Evolutionary conservation across 2,888 invertebrate species (phyloP).

Genomic region (Sesamia inferens): DNA sequence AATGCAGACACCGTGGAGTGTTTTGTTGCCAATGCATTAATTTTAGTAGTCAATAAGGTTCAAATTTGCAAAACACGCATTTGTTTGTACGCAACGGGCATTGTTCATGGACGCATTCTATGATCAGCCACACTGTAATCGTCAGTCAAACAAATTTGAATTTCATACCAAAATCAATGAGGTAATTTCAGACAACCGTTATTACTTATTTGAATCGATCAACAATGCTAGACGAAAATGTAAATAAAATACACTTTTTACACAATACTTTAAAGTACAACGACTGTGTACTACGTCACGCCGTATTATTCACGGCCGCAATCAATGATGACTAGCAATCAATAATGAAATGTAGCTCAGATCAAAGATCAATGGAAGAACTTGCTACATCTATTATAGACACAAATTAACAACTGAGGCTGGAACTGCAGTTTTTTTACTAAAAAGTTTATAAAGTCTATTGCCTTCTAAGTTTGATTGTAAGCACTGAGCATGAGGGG

Average conservation of each 20-base stretch:
- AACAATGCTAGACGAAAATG: slow-evolving; percentile 1
- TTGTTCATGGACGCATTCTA: neutral
- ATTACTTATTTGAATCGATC: neutral
- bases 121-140: neutral
- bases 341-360: slow-evolving; percentile 15
- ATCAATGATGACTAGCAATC: slow-evolving; percentile 16
- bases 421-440: neutral
- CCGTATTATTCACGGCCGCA: slow-evolving; percentile 8
- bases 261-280: slow-evolving; percentile 15
- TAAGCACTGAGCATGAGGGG: neutral
- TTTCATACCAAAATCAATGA: neutral
- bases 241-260: slow-evolving; percentile 15
- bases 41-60: neutral
- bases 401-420: neutral
- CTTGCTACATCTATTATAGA: slow-evolving; percentile 20
- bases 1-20: too few relatives aligned
- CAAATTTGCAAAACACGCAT: neutral
- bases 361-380: slow-evolving; percentile 37
- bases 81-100: neutral
- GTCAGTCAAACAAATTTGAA: neutral
- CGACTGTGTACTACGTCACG: slow-evolving; percentile 23
- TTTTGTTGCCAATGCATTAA: too few relatives aligned
- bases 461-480: neutral
- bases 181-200: neutral
- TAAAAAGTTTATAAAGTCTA: too few relatives aligned